Percentiles rank a stretch among this genome's conserved stretches.
Evolutionary conservation across 2,888 invertebrate genomes (phyloP).

Genomic region (Tortricodes alternella): DNA sequence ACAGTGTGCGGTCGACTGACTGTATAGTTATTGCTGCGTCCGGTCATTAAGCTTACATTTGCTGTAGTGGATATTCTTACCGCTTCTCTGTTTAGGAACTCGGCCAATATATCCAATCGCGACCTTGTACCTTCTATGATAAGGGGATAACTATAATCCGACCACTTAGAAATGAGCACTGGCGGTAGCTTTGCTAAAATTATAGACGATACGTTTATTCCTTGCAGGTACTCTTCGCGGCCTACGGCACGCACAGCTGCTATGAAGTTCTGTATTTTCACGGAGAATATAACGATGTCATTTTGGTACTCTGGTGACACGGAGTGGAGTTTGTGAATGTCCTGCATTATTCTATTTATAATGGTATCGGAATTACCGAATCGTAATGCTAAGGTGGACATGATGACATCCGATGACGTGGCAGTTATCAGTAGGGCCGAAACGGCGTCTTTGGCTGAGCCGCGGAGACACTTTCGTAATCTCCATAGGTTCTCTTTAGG

Average conservation of each 20-base stretch:
- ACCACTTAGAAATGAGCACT: slow-evolving; percentile 35
- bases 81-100: slow-evolving; percentile 37
- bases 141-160: slow-evolving; percentile 38
- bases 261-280: slow-evolving; percentile 36
- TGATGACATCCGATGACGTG: slow-evolving; percentile 32
- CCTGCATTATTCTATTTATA: slow-evolving; percentile 30
- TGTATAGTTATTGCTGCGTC: background rate
- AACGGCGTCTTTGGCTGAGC: slow-evolving; percentile 37
- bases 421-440: slow-evolving; percentile 33
- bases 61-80: slow-evolving; percentile 31
- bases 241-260: slow-evolving; percentile 30
- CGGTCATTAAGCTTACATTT: slow-evolving; percentile 1
- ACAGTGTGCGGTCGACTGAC: slow-evolving; percentile 26
- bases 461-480: slow-evolving; percentile 36
- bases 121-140: slow-evolving; percentile 26
- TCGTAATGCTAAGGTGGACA: slow-evolving; percentile 34
- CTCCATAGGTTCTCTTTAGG: slow-evolving; percentile 38
- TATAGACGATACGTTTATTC: slow-evolving; percentile 17
- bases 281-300: slow-evolving; percentile 34
- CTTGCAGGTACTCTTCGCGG: slow-evolving; percentile 32
- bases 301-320: slow-evolving; percentile 34
- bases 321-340: slow-evolving; percentile 34
- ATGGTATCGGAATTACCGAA: slow-evolving; percentile 39
- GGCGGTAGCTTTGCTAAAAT: slow-evolving; percentile 36
- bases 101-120: slow-evolving; percentile 34